Evolutionary conservation across 2,113 vertebrate species (phyloP).

Genomic region (Colistium nudipinnis): DNA sequence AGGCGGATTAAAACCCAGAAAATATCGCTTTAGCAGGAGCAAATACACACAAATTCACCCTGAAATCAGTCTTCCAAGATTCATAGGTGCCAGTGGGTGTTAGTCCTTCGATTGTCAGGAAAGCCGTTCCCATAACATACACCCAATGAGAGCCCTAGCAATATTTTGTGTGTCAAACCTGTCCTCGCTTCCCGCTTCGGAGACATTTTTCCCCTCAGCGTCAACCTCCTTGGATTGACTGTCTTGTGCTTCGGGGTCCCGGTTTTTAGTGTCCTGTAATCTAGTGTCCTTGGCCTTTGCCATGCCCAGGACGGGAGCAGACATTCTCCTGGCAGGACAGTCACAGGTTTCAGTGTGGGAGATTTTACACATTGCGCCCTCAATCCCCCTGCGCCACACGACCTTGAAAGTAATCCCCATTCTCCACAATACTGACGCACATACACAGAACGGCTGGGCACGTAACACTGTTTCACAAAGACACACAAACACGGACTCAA

Average conservation of each 20-base stretch:
- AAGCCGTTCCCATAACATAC: slow-evolving; percentile 31
- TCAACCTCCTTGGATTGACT: slow-evolving; percentile 62
- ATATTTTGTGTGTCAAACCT: slow-evolving; percentile 68
- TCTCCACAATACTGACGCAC: slow-evolving; percentile 15
- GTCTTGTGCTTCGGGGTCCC: slow-evolving; percentile 55
- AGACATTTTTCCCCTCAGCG: slow-evolving; percentile 47
- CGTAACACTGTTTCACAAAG: slow-evolving; percentile 19
- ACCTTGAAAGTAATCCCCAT: not conserved
- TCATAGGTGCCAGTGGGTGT: slow-evolving; percentile 33
- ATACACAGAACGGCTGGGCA: slow-evolving; percentile 9
- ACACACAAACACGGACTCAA: slow-evolving; percentile 24
- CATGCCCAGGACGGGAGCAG: slow-evolving; percentile 60
- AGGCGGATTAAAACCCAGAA: slow-evolving; percentile 38
- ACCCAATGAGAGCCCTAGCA: slow-evolving; percentile 36
- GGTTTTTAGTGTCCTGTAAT: slow-evolving; percentile 48
- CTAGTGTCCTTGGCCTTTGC: slow-evolving; percentile 51
- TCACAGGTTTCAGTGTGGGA: slow-evolving; percentile 62
- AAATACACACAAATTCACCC: slow-evolving; percentile 26
- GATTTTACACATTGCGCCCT: too few relatives aligned
- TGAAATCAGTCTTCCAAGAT: slow-evolving; percentile 21
- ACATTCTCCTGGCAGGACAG: slow-evolving; percentile 76
- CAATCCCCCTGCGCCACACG: not conserved
- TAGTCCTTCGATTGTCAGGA: slow-evolving; percentile 43
- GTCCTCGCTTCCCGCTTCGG: slow-evolving; percentile 59
- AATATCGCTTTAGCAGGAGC: not conserved